A percentile compares a stretch with the other conserved stretches of the same genome.
These are phyloP conservation scores for Narcine bancroftii DNA, from an alignment of 2,113 vertebrate genomes.

Conservation along the genomic window DNA sequence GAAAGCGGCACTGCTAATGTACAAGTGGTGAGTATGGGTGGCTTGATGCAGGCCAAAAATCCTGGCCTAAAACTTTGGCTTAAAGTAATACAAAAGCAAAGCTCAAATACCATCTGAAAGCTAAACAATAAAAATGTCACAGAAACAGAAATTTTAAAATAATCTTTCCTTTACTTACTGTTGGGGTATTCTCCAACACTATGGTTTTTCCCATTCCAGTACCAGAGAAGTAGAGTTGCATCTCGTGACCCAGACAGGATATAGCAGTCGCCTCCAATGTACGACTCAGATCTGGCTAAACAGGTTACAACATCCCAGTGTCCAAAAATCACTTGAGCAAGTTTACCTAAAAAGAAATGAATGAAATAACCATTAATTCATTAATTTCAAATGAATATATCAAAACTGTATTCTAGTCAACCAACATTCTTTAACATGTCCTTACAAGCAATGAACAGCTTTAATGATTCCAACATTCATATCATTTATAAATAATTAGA, in stretches of 20 bases:
- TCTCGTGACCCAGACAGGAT: constrained; percentile 90
- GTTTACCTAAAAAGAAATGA: constrained; percentile 70
- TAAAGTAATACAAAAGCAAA: too few species aligned
- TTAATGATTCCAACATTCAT: neutral
- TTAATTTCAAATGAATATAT: neutral
- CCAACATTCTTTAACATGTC: neutral
- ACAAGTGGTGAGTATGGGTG: too few species aligned
- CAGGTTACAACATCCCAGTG: constrained; percentile 95
- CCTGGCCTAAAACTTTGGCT: neutral
- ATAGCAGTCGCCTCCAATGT: constrained; percentile 95
- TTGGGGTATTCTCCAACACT: constrained; percentile 79
- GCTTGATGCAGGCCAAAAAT: too few species aligned
- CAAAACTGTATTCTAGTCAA: neutral
- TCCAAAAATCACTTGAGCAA: constrained; percentile 91
- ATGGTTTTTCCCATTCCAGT: constrained; percentile 90
- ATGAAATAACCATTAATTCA: neutral
- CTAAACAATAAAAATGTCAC: neutral
- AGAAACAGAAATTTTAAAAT: neutral
- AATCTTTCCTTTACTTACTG: constrained; percentile 59
- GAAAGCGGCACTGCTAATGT: too few species aligned
- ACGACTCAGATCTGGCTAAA: constrained; percentile 84
- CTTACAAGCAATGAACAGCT: neutral
- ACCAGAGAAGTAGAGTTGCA: constrained; percentile 92
- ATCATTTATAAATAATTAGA: neutral
- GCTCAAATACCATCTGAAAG: neutral